A percentile compares a stretch with the other conserved stretches of the same genome.
Conservation (phyloP, 2,113 vertebrate genomes). For the Paradoxurus hermaphroditus region DNA sequence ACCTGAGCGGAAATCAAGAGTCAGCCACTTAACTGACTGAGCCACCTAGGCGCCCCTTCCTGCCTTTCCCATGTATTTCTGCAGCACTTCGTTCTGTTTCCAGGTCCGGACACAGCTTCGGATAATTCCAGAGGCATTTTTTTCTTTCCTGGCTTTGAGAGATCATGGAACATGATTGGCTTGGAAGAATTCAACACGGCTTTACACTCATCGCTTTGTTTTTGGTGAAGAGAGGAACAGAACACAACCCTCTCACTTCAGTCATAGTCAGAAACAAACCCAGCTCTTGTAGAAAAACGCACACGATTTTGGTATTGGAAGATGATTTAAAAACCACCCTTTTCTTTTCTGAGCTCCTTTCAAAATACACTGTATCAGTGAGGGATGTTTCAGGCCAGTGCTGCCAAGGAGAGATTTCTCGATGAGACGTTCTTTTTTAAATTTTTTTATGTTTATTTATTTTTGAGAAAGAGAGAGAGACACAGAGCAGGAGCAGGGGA, state of each 20-base stretch:
- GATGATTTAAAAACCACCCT: background rate
- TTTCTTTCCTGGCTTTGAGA: background rate
- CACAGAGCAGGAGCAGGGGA: too few species aligned
- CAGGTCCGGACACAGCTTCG: background rate
- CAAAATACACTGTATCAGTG: background rate
- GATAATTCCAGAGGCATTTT: background rate
- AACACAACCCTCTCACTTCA: background rate
- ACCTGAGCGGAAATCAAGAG: too few species aligned
- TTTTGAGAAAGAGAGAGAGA: too few species aligned
- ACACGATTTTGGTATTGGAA: background rate
- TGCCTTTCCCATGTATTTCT: background rate
- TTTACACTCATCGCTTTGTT: background rate
- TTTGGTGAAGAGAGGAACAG: background rate
- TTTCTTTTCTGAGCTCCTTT: background rate
- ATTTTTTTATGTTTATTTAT: too few species aligned
- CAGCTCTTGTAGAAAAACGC: background rate
- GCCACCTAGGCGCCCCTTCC: background rate
- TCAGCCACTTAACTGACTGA: too few species aligned
- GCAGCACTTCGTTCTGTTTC: background rate
- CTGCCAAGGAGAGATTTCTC: background rate
- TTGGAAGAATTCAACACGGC: background rate
- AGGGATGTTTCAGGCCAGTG: background rate
- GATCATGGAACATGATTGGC: background rate
- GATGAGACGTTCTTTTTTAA: background rate
- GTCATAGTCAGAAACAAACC: constrained; percentile 1